These are phyloP conservation scores for Zygogramma bicolorata DNA, from an alignment of 2,888 invertebrate species.

Conservation along the genomic window DNA sequence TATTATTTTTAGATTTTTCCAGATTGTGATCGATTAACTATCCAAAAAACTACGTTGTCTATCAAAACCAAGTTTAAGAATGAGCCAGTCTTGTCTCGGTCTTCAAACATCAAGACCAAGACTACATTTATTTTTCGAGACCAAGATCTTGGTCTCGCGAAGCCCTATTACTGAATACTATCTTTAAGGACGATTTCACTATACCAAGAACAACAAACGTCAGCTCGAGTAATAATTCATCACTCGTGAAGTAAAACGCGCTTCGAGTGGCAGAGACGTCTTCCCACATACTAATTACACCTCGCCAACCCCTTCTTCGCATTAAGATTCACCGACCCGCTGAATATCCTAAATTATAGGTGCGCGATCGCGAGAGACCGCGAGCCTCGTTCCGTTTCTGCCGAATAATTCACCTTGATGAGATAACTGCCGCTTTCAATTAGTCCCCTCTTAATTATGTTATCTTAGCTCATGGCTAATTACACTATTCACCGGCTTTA, in stretches of 20 bases:
- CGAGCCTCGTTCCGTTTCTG: slow-evolving; percentile 47
- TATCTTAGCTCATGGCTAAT: slow-evolving; percentile 59
- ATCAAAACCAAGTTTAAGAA: no score
- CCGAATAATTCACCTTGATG: slow-evolving; percentile 62
- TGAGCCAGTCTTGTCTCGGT: no score
- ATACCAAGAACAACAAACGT: background rate
- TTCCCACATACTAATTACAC: slow-evolving; percentile 58
- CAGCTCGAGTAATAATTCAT: background rate
- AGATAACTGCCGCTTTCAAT: slow-evolving; percentile 63
- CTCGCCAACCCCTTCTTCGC: slow-evolving; percentile 60
- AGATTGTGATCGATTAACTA: no score
- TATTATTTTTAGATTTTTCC: no score
- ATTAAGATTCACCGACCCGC: slow-evolving; percentile 47
- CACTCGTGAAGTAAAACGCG: background rate
- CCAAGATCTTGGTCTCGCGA: no score
- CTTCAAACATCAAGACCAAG: no score
- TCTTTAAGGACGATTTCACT: no score
- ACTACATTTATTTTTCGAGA: no score
- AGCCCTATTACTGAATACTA: no score
- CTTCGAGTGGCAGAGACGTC: slow-evolving; percentile 28
- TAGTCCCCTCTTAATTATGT: slow-evolving; percentile 60
- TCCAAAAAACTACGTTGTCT: no score
- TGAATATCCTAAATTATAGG: slow-evolving; percentile 62
- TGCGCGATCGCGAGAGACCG: slow-evolving; percentile 44
- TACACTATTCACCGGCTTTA: slow-evolving; percentile 55